A percentile compares a stretch with the other conserved stretches of the same genome.
phyloP scores from a whole-genome alignment of 1,140 invertebrate genomes.

The Pantala flavescens region DNA sequence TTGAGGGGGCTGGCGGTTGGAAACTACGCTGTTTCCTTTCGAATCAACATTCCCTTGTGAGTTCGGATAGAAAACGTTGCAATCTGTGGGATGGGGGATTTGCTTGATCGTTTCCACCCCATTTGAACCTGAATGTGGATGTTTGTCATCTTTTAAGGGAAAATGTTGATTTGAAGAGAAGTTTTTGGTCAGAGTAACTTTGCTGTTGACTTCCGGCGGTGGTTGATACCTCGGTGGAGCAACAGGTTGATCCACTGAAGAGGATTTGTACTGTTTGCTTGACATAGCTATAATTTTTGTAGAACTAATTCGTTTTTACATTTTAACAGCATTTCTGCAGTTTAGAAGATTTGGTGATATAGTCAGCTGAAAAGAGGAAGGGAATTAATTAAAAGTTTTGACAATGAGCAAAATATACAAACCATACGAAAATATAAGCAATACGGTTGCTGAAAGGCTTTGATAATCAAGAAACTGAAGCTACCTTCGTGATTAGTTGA shows the following conservation, averaged over 20 bases:
- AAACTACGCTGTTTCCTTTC: background rate
- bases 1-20: background rate
- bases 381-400: no score
- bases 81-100: background rate
- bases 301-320: background rate
- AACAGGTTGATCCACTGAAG: background rate
- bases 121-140: background rate
- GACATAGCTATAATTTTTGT: background rate
- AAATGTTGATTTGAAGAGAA: background rate
- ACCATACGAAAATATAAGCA: no score
- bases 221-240: background rate
- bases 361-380: background rate
- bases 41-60: background rate
- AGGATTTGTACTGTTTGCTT: conserved; percentile 7
- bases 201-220: background rate
- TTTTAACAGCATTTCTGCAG: background rate
- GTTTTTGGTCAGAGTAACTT: background rate
- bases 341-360: background rate
- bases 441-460: no score
- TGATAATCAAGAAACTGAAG: no score
- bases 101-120: background rate
- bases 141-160: background rate
- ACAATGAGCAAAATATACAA: no score
- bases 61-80: background rate
- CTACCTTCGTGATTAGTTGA: no score